These are phyloP conservation scores for Octodon degus DNA, from an alignment of 2,113 vertebrate genomes.

Conservation along the genomic window DNA sequence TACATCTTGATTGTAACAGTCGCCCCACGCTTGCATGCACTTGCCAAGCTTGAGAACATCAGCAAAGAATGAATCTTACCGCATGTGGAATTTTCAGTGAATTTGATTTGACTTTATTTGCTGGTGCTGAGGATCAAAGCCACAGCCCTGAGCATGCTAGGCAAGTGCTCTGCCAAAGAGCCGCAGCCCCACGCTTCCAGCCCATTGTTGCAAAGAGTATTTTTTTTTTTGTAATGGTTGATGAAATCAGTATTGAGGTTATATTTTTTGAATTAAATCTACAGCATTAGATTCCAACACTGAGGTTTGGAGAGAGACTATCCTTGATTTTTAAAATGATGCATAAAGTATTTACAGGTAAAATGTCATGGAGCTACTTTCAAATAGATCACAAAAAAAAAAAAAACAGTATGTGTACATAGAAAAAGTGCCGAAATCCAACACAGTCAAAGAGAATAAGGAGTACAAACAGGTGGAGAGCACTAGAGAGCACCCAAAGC, in stretches of 20 bases:
- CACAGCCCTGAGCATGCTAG: background rate
- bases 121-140: background rate
- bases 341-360: constrained; percentile 16
- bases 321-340: constrained; percentile 3
- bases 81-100: background rate
- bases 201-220: background rate
- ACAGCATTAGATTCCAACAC: background rate
- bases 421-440: background rate
- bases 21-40: background rate
- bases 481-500: fast-evolving
- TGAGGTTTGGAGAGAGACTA: constrained; percentile 43
- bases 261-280: constrained; percentile 16
- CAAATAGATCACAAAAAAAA: background rate
- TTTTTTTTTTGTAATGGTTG: background rate
- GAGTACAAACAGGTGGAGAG: background rate
- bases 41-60: background rate
- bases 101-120: background rate
- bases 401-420: background rate
- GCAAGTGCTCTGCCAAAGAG: background rate
- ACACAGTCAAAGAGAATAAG: background rate
- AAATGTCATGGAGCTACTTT: constrained; percentile 3
- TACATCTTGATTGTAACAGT: background rate
- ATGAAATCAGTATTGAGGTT: constrained; percentile 29
- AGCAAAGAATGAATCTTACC: background rate
- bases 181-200: background rate